Base-by-base conservation (phyloP, 1,140 invertebrate species). In the Macrosteles quadrilineatus region DNA sequence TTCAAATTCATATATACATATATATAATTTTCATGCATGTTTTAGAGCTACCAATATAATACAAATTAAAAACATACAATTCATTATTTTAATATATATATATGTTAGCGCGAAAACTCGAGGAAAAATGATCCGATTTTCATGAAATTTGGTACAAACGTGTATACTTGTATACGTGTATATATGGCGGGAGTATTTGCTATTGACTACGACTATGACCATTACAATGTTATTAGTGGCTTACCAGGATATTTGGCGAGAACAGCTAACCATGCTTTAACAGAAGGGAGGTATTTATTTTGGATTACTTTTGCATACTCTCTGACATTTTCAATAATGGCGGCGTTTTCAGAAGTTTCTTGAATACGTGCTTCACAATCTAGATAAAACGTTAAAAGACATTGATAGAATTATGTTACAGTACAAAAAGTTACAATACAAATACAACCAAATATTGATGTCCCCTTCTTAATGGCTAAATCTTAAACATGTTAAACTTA, bases 201-300 rank as follows among this genome's bases (percentile, higher is more conserved):
- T n/a, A n/a, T n/a, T n/a, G n/a, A n/a, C n/a, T n/a, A n/a, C n/a
- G n/a, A n/a, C 14, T 12, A 55, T 14, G 9, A 1, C 31, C n/a
- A 64, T n/a, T 27, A 29, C 9, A 71, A 32, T 50, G 1, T 36
- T 66, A 55, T 43, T 72, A 19, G n/a, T n/a, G n/a, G n/a, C 9
- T 19, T 17, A 73, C 73, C 75, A 71, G 72, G 68, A 45, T 43
- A 65, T 68, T 76, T 76, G 14, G 73, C 72, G 14, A 76, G 63
- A 25, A 77, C 68, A 68, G 75, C 65, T 47, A 78, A 67, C 79
- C 78, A 80, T 53, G 75, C 75, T 66, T 75, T 77, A 12, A 78
- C 71, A 40, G 69, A 69, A 17, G 77, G 75, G 9, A 79, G 64
- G 50, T 74, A 77, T 66, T 74, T 72, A 62, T 78, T 77, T n/a